Base-by-base conservation (phyloP, 1,140 invertebrate genomes). In the Rhizoglyphus robini region DNA sequence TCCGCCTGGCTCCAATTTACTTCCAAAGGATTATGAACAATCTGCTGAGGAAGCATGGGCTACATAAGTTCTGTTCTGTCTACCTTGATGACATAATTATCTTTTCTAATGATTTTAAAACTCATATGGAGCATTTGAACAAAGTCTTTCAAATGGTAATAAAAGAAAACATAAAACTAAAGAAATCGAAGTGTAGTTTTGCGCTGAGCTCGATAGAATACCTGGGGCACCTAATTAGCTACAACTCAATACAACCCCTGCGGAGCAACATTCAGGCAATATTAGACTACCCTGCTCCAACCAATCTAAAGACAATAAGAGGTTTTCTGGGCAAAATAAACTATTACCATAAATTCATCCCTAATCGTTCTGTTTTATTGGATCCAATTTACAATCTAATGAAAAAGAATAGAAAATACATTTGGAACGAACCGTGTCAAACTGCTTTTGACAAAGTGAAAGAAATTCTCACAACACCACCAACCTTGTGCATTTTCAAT, bases 11-110 rank as follows among this genome's bases (percentile, higher is more conserved):
- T 11, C 74, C 77, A 0, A 65, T 71, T 27, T 72, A 73, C 15
- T 80, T 80, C 61, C 74, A 77, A 65, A 63, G 72, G 38, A 70
- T 76, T 11, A 77, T 80, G 8, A 73, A 73, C 31, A 67, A 69
- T 15, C 65, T 77, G 0, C 69, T 79, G 38, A 48, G 69, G 36
- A 65, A 65, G 31, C 31, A 65, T n/a, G 29, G 59, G 1, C 23
- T 65, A 25, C 38, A 23, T 1, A 11, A n/a, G 0, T 65, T 65
- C 18, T 0, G 30, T 18, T 34, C 57, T 20, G 63, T 62, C 51
- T 67, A 66, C 23, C 30, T 66, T 4, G 64, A 68, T 29, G 67
- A 68, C 31, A 68, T 68, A 11, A n/a, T 71, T 2, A 54, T 72
- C 8, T 68, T 60, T 41, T 65, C 63, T 13, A 48, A 48, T n/a